Evolutionary conservation across 2,797 vertebrate species (phyloP), one percentile per base, ranked within the genome.

Genomic region (Hyperoplus lanceolatus): DNA sequence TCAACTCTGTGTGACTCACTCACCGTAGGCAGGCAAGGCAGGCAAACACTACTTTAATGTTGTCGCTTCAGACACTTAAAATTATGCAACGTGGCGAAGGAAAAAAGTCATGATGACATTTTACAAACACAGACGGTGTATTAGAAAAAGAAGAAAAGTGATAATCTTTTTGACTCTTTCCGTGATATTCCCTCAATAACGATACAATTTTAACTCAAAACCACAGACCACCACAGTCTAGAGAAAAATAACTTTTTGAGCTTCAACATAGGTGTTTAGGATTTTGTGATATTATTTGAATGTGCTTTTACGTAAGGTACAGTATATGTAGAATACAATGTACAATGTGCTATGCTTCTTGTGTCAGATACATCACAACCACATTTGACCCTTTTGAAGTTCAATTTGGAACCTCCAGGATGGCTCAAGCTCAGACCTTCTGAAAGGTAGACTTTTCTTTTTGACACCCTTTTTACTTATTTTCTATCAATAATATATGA

Each of bases 331-430:
- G 10, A 29, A n/a, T 4, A n/a, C 21, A 51, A 39, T 15, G 61
- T 39, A 45, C 36, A 4, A 38, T 49, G 42, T 63, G 38, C 29
- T 53, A 1, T 43, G 14, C 10, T n/a, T 51, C 29, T 29, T 55
- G 51, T 63, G 59, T 56, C 90, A 97, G 96, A 86, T 96, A 96
- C 90, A 97, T 97, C 76, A 96, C 96, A 5, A 96, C 96, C 29
- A 95, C 95, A 85, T 94, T 97, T 13, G 36, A 43, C 18, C n/a
- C 8, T 18, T 51, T 15, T 36, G 1, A 70, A 49, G n/a, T 4
- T 9, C 0, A n/a, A 29, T 3, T 29, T 29, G 29, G 29, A 29
- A 29, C 29, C 29, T 29, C 29, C 29, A 29, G 29, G 3, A 29
- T 50, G 96, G 96, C 70, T 97, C 96, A 38, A 96, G 95, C 29